Evolutionary conservation across 2,113 vertebrate species (phyloP).

Genomic region (Indri indri): DNA sequence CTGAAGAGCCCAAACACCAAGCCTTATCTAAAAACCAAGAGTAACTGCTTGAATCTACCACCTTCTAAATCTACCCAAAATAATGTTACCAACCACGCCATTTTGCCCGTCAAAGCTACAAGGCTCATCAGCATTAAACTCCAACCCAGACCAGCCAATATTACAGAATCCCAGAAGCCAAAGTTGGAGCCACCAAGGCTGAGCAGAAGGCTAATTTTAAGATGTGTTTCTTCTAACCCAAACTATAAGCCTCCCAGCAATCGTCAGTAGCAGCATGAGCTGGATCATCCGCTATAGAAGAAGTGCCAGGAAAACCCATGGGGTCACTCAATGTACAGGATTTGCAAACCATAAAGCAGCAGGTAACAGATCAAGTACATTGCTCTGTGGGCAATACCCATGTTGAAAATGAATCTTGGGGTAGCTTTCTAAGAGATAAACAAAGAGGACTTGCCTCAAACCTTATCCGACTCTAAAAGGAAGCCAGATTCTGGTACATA

Average conservation of each 20-base stretch:
- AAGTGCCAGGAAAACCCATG: neutral
- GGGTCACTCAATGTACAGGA: neutral
- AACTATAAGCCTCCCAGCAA: accelerated
- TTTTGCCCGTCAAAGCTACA: neutral
- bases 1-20: neutral
- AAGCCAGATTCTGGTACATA: accelerated
- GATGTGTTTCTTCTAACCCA: neutral
- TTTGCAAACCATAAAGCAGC: neutral
- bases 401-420: neutral
- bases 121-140: accelerated
- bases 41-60: neutral
- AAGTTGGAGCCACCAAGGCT: neutral
- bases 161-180: neutral
- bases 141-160: neutral
- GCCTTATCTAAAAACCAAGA: constrained; percentile 62
- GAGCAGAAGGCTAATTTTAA: neutral
- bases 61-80: constrained; percentile 47
- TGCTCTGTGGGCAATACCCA: accelerated
- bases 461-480: neutral
- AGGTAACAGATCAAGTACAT: neutral
- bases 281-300: neutral
- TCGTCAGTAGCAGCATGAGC: neutral
- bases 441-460: constrained; percentile 58
- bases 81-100: neutral
- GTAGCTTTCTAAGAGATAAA: neutral